Evolutionary conservation across 2,888 invertebrate genomes (phyloP), one percentile per base, ranked within the genome.

Genomic region (Megamerina dolium): DNA sequence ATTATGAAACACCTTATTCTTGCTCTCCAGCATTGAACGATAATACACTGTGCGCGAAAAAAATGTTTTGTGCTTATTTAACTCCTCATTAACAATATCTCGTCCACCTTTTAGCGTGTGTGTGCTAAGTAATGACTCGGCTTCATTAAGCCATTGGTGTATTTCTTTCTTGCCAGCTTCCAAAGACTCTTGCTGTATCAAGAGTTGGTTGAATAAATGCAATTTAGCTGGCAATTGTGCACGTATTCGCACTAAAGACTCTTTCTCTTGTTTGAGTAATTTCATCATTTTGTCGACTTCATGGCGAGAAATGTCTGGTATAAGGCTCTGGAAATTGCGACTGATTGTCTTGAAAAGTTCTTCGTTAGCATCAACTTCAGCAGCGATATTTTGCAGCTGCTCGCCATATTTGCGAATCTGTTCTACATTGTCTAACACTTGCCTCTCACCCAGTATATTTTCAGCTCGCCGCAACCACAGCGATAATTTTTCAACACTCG

Each of bases 11-110:
- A 94, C 87, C 72, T 93, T 93, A 71, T 93, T 93, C 73, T 93
- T 93, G 66, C 90, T 92, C 61, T 94, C 94, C 46, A 95, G 68
- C 87, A 93, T 91, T 0, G 92, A 89, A 59, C 88, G 88, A 73
- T 93, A 93, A 72, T 93, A 92, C 0, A 90, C 79, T 0, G 85
- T 87, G 45, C 91, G 80, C 0, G 90, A 85, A 71, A 95, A 93
- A 76, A 91, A 92, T 9, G 80, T 77, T 59, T 90, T 90, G 63
- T 94, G 83, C 58, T 79, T 79, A 55, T 89, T 89, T 39, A 93
- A 76, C 50, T 86, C 82, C 20, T 81, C 79, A 53, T 87, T 82
- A 27, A 89, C 77, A 5, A 78, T 73, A 55, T 90, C 87, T 44
- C 84, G 83, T 50, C 81, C 80, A 3, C 79, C 82, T 4, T 77